phyloP scores from a whole-genome alignment of 2,797 vertebrate genomes.

The Halcyon badia region DNA sequence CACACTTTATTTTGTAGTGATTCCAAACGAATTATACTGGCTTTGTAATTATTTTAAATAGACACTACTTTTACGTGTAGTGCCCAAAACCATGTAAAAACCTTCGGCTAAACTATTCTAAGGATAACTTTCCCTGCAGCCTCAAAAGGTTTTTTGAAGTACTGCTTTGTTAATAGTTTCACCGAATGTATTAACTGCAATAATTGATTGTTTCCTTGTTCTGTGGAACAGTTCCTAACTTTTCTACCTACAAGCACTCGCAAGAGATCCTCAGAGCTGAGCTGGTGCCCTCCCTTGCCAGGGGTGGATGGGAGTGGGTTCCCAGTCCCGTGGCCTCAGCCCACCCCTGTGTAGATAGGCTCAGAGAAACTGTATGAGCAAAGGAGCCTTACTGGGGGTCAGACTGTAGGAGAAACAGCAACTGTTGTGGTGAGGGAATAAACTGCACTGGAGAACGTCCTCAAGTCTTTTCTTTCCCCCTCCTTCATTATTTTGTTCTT shows the following conservation, averaged over 20 bases:
- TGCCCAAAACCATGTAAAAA: background rate
- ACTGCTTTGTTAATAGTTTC: background rate
- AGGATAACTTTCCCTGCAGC: background rate
- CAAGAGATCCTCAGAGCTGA: background rate
- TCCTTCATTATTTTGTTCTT: conserved; percentile 6
- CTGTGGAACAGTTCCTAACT: background rate
- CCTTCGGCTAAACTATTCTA: background rate
- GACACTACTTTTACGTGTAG: background rate
- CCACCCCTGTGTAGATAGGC: background rate
- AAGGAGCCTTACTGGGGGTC: background rate
- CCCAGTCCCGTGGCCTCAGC: background rate
- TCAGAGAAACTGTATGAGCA: background rate
- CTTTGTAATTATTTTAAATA: conserved; percentile 40
- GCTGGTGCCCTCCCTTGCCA: background rate
- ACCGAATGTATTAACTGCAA: background rate
- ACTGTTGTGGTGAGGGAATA: background rate
- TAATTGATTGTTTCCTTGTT: background rate
- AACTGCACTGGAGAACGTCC: background rate
- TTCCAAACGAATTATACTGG: background rate
- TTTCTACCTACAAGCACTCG: background rate
- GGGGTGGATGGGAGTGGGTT: background rate
- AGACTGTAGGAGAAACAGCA: background rate
- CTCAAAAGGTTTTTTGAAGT: background rate
- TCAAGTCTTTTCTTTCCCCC: background rate
- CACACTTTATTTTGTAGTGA: background rate